A percentile compares a stretch with the other conserved stretches of the same genome.
Conservation (phyloP, 2,113 vertebrate species). For the Nasalis larvatus region DNA sequence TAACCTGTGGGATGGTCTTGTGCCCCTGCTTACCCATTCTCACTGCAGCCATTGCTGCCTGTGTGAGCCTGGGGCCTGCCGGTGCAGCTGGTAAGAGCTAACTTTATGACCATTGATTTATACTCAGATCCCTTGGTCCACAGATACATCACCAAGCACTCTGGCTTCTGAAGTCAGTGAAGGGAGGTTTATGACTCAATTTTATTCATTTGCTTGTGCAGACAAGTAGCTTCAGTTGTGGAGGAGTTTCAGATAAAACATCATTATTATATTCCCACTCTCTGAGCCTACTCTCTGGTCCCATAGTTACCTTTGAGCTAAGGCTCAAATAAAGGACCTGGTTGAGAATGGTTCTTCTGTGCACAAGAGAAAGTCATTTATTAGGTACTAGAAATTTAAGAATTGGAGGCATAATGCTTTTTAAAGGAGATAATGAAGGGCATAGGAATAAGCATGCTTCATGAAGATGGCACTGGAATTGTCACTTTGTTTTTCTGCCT, state of each 20-base stretch:
- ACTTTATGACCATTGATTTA: slow-evolving; percentile 48
- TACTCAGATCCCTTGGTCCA: not conserved
- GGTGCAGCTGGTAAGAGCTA: not conserved
- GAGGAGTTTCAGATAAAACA: slow-evolving; percentile 51
- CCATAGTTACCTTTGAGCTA: not conserved
- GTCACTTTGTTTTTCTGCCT: not conserved
- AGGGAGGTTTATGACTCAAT: slow-evolving; percentile 49
- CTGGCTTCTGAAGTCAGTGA: not conserved
- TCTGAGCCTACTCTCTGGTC: not conserved
- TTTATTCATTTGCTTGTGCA: not conserved
- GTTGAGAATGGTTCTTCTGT: not conserved
- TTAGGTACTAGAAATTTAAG: not conserved
- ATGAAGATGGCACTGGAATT: not conserved
- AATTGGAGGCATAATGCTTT: not conserved
- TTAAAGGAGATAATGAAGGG: not conserved
- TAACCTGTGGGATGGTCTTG: not conserved
- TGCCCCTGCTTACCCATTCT: fast-evolving
- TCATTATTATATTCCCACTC: not conserved
- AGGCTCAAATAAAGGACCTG: not conserved
- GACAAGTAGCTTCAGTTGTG: slow-evolving; percentile 47
- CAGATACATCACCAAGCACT: slow-evolving; percentile 3
- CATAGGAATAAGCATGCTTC: not conserved
- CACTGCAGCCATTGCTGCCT: fast-evolving
- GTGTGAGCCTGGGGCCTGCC: not conserved
- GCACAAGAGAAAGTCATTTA: not conserved